Evolutionary conservation across 2,888 invertebrate genomes (phyloP), one percentile per base, ranked within the genome.

Genomic region (Nasonovia ribisnigri): DNA sequence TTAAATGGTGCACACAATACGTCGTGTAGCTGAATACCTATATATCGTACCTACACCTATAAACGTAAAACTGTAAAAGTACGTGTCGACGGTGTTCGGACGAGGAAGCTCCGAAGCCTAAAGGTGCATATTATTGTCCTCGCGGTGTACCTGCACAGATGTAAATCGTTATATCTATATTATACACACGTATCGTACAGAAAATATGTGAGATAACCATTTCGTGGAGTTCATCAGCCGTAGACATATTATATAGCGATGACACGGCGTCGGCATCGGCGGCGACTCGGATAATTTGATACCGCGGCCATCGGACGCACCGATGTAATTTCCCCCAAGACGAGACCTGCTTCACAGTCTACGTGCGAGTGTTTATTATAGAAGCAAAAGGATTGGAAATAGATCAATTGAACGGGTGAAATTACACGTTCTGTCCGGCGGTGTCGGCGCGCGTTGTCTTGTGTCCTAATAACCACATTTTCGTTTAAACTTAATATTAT

Each of bases 361-460:
- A 42, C 42, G 42, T 26, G 36, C 54, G 10, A 54, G 84, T 84
- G 84, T 91, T 87, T 87, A 88, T 51, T 77, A 46, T 46, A n/a
- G 92, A 24, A 77, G 92, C 92, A 77, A 88, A 92, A 67, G 42
- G 88, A 88, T 92, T 92, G 92, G 77, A 92, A 92, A 92, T 92
- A 88, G 92, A 92, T 92, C 92, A 77, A 92, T 92, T n/a, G 88
- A 77, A 77, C 88, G 67, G 51, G 48, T 67, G 88, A 88, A 92
- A 92, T 92, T 92, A 88, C 88, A 88, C 88, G 77, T 77, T 88
- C 51, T 26, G 92, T 51, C 46, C n/a, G 57, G 86, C 8, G 60
- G 60, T 16, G 84, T 51, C 29, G 43, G 20, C n/a, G 91, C n/a
- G 90, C n/a, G 90, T 36, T 57, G 88, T 88, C 29, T 46, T 48